Evolutionary conservation across 2,797 vertebrate species (phyloP).

Genomic region (Crenuchus spilurus): DNA sequence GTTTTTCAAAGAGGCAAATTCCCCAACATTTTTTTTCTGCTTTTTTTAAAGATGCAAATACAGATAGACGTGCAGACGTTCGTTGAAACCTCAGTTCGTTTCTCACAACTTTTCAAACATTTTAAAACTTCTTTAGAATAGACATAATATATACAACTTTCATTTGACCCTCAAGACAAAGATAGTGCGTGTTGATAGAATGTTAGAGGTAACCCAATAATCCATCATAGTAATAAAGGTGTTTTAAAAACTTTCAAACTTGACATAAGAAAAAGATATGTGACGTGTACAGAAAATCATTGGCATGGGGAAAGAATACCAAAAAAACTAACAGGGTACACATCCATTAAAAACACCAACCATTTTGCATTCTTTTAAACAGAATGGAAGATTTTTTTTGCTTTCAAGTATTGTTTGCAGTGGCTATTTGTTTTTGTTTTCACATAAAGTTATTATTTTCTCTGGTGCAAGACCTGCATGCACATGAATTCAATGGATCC

Average conservation of each 20-base stretch:
- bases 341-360: conserved; percentile 43
- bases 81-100: conserved; percentile 76
- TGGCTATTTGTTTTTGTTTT: conserved; percentile 40
- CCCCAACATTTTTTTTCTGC: conserved; percentile 75
- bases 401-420: conserved; percentile 58
- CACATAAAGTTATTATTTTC: conserved; percentile 39
- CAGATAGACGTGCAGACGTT: conserved; percentile 85
- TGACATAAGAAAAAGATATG: conserved; percentile 33
- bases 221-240: conserved; percentile 37
- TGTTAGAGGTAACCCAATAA: conserved; percentile 36
- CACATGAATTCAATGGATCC: conserved; percentile 58
- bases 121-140: conserved; percentile 68
- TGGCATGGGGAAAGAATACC: conserved; percentile 48
- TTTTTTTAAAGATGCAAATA: conserved; percentile 83
- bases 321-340: conserved; percentile 49
- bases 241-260: conserved; percentile 37
- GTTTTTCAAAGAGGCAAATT: conserved; percentile 81
- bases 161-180: conserved; percentile 53
- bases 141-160: conserved; percentile 56
- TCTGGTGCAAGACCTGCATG: conserved; percentile 62
- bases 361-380: conserved; percentile 57
- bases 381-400: conserved; percentile 58
- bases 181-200: conserved; percentile 38
- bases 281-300: conserved; percentile 46
- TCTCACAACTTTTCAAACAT: conserved; percentile 66